phyloP scores from a whole-genome alignment of 2,888 invertebrate species.

The Eledone cirrhosa region DNA sequence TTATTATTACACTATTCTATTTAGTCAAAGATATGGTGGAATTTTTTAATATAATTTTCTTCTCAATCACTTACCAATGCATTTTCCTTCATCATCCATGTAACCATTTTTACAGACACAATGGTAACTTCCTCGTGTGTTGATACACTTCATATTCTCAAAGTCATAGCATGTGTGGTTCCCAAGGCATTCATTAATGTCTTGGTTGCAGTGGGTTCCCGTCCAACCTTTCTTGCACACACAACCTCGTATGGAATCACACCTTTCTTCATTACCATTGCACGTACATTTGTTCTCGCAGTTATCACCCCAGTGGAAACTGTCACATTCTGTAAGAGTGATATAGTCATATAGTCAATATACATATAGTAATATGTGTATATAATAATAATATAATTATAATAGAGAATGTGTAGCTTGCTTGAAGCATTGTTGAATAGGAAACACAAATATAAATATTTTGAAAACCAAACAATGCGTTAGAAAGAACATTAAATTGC shows the following conservation, averaged over 20 bases:
- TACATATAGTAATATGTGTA: not conserved
- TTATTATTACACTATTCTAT: no score
- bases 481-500: not conserved
- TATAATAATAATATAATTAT: no score
- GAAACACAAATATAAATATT: no score
- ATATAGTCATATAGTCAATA: not conserved
- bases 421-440: no score
- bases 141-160: conserved; percentile 5
- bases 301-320: conserved; percentile 28
- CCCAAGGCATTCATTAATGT: not conserved
- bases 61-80: conserved; percentile 15
- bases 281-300: conserved; percentile 28
- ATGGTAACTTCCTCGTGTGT: conserved; percentile 14
- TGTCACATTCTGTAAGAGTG: conserved; percentile 7
- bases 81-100: not conserved
- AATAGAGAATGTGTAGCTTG: no score
- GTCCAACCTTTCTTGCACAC: conserved; percentile 15
- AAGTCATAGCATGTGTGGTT: not conserved
- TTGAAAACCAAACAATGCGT: no score
- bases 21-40: no score
- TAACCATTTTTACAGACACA: conserved; percentile 10
- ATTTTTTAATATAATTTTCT: no score
- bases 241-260: not conserved
- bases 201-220: not conserved
- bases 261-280: not conserved